Base-by-base conservation (phyloP, 2,113 vertebrate species). In the Macrotis lagotis region DNA sequence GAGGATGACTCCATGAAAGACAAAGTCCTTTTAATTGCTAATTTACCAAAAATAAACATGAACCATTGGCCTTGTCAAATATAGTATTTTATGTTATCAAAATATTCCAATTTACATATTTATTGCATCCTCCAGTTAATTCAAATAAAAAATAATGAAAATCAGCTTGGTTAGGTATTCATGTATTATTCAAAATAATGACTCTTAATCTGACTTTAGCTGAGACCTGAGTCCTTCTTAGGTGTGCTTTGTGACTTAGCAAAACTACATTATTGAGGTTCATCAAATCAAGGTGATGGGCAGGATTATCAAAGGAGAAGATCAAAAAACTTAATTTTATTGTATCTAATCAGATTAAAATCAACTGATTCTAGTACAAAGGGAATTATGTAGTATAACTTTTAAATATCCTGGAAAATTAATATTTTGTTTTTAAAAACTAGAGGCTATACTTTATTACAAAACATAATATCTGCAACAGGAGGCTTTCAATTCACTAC, bases 1-100 rank as follows among this genome's bases (percentile, higher is more conserved):
- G 53, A 95, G 50, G 74, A 90, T 74, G 49, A 92, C 66, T 31
- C 88, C 92, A 88, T 3, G 25, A 51, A 90, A 96, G 90, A 44
- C 90, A 91, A 48, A 90, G 49, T 47, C 66, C n/a, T 83, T n/a
- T 44, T 31, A 44, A n/a, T 44, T 16, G 2, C 16, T 8, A 44
- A n/a, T 44, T 44, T 44, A 83, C n/a, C 89, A 90, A 90, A 91
- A 74, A 49, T 48, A 95, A 50, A 93, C 28, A 37, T 1, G 92
- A 88, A 90, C 59, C 6, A 83, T n/a, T 8, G 47, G 47, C 16
- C 44, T 90, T 19, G 48, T 8, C 44, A n/a, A 47, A n/a, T 24
- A 92, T 24, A 25, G 19, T 11, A 51, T 50, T 53, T 50, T 25
- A 50, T 16, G 89, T 37, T 50, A 59, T 88, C 49, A 51, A 92